A percentile compares a stretch with the other conserved stretches of the same genome.
Conservation (phyloP, 2,888 invertebrate genomes). For the Phyllotreta cruciferae region DNA sequence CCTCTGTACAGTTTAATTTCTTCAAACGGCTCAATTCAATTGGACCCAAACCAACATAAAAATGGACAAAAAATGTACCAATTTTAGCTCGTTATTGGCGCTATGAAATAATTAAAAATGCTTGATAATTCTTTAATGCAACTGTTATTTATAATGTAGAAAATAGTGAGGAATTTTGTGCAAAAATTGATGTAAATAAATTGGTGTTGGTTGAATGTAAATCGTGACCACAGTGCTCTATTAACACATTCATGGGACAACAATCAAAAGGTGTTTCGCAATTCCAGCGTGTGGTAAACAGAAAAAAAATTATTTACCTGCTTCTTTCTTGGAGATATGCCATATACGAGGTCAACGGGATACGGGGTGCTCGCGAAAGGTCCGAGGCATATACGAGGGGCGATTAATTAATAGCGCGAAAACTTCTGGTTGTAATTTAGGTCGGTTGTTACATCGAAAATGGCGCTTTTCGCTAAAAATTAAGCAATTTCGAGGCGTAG, state of each 20-base stretch:
- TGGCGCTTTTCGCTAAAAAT: too few relatives aligned
- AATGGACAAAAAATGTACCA: conserved; percentile 2
- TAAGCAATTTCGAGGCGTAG: conserved; percentile 14
- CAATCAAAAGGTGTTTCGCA: conserved; percentile 53
- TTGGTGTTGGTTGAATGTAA: background rate
- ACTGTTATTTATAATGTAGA: too few relatives aligned
- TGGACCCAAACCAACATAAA: background rate
- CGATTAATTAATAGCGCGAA: too few relatives aligned
- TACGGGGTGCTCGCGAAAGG: conserved; percentile 45
- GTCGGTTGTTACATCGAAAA: too few relatives aligned
- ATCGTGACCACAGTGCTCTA: background rate
- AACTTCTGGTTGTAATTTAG: too few relatives aligned
- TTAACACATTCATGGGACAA: conserved; percentile 54
- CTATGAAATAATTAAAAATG: too few relatives aligned
- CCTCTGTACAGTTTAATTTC: conserved; percentile 54
- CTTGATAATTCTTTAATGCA: too few relatives aligned
- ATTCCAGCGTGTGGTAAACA: conserved; percentile 35
- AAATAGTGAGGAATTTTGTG: too few relatives aligned
- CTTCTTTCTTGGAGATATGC: conserved; percentile 7
- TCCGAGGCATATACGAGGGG: background rate
- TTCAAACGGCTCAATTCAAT: conserved; percentile 51
- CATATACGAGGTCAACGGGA: background rate
- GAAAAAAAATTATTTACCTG: conserved; percentile 46
- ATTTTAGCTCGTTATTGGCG: too few relatives aligned
- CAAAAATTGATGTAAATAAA: too few relatives aligned